Evolutionary conservation across 2,888 invertebrate species (phyloP), one percentile per base, ranked within the genome.

Genomic region (Antitype chi): DNA sequence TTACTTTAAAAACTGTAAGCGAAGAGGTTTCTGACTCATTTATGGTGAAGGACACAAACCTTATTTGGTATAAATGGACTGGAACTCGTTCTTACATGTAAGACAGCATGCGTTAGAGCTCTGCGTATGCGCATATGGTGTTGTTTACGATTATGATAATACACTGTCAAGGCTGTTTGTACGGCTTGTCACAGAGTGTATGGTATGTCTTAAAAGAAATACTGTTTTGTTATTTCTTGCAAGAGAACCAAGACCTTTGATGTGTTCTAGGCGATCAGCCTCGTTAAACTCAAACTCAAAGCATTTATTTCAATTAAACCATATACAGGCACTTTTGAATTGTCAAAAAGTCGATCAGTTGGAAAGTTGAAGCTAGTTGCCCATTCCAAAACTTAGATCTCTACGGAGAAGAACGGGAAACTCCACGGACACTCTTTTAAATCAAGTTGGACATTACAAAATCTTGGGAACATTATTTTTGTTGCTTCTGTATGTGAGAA

Each of bases 21-120:
- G 2, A 55, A 63, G 63, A 76, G 75, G 74, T 76, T 25, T 74
- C 7, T 57, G 85, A 81, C 78, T 73, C 52, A 11, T 85, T 81
- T 63, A 76, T 73, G 62, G 52, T 38, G 28, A 76, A 85, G 77
- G 81, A 76, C 76, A 62, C 15, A 17, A 57, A 53, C 72, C 66
- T 67, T 63, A 52, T 70, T 52, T 28, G 74, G 74, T 43, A 62
- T 49, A 63, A 70, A 70, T 23, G 38, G 9, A 11, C 55, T 60
- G 20, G 23, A 60, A 49, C 59, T 23, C 2, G 67, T 76, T 76
- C 38, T 67, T 53, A 68, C 32, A 32, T 60, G 23, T 62, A 63
- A 71, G 43, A 74, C 8, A 13, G 69, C n/a, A 60, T 43, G 28
- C 8, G 28, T 59, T 25, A 70, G 32, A 49, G 38, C 13, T n/a